phyloP scores from a whole-genome alignment of 2,113 vertebrate species.

The Pongo pygmaeus region DNA sequence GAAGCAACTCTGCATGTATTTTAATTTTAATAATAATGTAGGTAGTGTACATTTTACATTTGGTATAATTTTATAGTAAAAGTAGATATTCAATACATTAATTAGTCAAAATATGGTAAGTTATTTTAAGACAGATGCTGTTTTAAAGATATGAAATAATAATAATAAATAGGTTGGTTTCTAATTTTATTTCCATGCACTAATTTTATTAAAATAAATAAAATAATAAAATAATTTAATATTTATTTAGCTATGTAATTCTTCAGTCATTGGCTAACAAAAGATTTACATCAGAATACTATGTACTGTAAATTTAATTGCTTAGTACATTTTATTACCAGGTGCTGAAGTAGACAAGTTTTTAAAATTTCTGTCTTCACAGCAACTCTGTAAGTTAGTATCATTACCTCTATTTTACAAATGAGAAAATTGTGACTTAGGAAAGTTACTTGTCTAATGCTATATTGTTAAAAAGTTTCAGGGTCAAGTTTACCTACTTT shows the following conservation, averaged over 20 bases:
- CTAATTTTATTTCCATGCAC: neutral
- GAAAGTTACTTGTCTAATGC: slow-evolving; percentile 1
- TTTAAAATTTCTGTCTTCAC: neutral
- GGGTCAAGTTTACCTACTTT: slow-evolving; percentile 7
- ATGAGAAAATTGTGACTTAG: slow-evolving; percentile 28
- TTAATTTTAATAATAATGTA: slow-evolving; percentile 9
- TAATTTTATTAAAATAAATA: neutral
- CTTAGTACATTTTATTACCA: neutral
- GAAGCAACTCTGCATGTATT: neutral
- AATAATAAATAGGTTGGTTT: neutral
- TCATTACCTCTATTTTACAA: neutral
- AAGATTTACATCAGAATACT: neutral
- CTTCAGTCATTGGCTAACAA: neutral
- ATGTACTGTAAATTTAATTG: neutral
- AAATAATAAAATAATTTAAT: neutral
- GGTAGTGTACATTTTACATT: neutral
- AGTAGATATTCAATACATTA: neutral
- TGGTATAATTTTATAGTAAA: neutral
- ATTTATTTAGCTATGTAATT: neutral
- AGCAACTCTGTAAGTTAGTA: neutral
- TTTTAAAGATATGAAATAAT: slow-evolving; percentile 16
- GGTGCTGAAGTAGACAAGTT: neutral
- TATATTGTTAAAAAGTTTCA: slow-evolving; percentile 3
- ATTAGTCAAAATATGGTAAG: neutral
- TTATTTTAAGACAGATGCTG: neutral